A percentile compares a stretch with the other conserved stretches of the same genome.
Evolutionary conservation across 2,888 invertebrate species (phyloP).

Genomic region (Rhagonycha fulva): DNA sequence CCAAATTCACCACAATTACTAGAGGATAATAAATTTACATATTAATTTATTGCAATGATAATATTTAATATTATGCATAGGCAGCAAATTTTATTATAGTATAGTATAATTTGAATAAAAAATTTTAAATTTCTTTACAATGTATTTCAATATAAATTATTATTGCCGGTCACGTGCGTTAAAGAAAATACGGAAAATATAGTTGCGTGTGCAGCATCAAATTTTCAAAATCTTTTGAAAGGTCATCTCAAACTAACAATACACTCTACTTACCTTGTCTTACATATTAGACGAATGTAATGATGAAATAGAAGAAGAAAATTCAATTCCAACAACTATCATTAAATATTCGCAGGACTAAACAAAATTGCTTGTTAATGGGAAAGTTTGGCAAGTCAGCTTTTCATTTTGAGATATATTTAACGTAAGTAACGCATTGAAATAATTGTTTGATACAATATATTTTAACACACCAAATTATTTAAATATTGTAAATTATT

Average conservation of each 20-base stretch:
- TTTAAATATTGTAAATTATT: too few relatives aligned
- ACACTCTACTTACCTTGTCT: neutral
- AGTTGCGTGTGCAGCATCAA: neutral
- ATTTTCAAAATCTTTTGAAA: neutral
- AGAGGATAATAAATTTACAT: neutral
- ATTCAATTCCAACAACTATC: neutral
- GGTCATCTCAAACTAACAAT: neutral
- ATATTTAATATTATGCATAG: neutral
- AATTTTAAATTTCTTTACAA: neutral
- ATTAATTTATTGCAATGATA: neutral
- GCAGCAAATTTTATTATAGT: neutral
- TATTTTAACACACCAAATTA: too few relatives aligned
- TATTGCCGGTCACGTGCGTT: neutral
- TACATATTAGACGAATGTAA: too few relatives aligned
- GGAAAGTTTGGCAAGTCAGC: neutral
- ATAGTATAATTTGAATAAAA: neutral
- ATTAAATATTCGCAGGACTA: neutral
- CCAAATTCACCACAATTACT: constrained; percentile 7
- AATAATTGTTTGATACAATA: neutral
- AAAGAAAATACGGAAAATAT: neutral
- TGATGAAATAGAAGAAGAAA: neutral
- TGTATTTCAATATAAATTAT: neutral
- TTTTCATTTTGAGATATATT: neutral
- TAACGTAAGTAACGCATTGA: neutral
- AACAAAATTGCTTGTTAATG: neutral